Conservation (phyloP, 1,140 invertebrate genomes). For the Drosophila kepulauana region DNA sequence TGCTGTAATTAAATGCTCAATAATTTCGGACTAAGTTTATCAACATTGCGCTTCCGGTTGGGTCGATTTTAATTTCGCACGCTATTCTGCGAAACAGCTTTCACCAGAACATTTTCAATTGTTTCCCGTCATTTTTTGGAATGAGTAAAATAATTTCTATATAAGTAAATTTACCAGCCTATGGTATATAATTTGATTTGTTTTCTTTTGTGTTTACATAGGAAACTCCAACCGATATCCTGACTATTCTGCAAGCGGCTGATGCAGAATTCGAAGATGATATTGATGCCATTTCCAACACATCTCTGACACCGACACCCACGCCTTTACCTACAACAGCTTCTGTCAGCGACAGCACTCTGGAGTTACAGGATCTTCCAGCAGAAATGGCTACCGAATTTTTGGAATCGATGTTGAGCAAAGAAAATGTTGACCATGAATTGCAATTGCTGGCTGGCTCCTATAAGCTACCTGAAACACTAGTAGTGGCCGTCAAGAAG, state of each 20-base stretch:
- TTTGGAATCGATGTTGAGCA: conserved; percentile 35
- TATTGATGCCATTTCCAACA: conserved; percentile 71
- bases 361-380: conserved; percentile 13
- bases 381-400: conserved; percentile 23
- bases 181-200: conserved; percentile 2
- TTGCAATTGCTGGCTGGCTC: conserved; percentile 16
- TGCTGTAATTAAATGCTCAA: conserved; percentile 7
- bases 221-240: conserved; percentile 78
- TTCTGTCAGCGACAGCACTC: conserved; percentile 12
- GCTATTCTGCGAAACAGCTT: background rate
- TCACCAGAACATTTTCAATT: background rate
- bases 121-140: background rate
- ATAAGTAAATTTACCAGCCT: no score
- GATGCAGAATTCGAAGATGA: conserved; percentile 78
- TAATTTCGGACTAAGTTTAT: background rate
- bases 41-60: background rate
- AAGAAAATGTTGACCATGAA: conserved; percentile 28
- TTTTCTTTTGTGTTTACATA: conserved; percentile 21
- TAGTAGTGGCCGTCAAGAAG: conserved; percentile 6
- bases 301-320: conserved; percentile 73
- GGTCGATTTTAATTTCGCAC: background rate
- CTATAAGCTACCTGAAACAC: conserved; percentile 17
- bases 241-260: conserved; percentile 71
- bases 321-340: conserved; percentile 58
- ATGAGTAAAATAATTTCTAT: background rate